Base-by-base conservation (phyloP, 53 echinoderm and acorn worm species). In the Apostichopus leukothele region DNA sequence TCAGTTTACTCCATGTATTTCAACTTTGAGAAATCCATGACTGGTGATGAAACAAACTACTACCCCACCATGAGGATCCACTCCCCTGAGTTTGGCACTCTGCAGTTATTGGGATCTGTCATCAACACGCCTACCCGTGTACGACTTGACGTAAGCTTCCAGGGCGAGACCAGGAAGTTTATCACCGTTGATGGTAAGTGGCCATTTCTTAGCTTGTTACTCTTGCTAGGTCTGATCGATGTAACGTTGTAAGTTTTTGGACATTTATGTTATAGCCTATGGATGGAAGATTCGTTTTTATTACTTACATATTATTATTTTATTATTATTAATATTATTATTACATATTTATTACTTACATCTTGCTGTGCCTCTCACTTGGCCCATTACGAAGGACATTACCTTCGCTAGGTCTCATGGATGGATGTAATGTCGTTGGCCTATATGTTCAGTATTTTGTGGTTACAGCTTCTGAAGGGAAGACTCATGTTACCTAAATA, bases 181-280 rank as follows among this genome's bases (percentile, higher is more conserved):
- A 50, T 90, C 5, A 90, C 90, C n/a, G 52, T 93, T 10, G 21
- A 75, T 54, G 93, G 93, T 93, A 25, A 81, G 90, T 71, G 71
- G 71, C 2, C 3, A 71, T n/a, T 71, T 14, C 5, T 18, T n/a
- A 16, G 7, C 63, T 16, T 63, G 63, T 63, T 16, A 9, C 11
- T 63, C 63, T 63, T 16, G 9, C 63, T 0, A 16, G 16, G 63
- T 63, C 63, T 63, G 7, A 13, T 11, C 63, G 3, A 5, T 61
- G 68, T 5, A 16, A 18, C 19, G 1, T 6, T 55, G 55, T 55
- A 55, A 9, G 55, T 55, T 55, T 55, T 55, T 55, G 0, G 6
- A 55, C 9, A 55, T 9, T 57, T 10, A 57, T 9, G 10, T 9
- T 9, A 57, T 0, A 57, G 7, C 57, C 57, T 57, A 5, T 57